Percentiles rank a stretch among this genome's conserved stretches.
Evolutionary conservation across 1,140 invertebrate species (phyloP).

Genomic region (Dendroctonus valens): DNA sequence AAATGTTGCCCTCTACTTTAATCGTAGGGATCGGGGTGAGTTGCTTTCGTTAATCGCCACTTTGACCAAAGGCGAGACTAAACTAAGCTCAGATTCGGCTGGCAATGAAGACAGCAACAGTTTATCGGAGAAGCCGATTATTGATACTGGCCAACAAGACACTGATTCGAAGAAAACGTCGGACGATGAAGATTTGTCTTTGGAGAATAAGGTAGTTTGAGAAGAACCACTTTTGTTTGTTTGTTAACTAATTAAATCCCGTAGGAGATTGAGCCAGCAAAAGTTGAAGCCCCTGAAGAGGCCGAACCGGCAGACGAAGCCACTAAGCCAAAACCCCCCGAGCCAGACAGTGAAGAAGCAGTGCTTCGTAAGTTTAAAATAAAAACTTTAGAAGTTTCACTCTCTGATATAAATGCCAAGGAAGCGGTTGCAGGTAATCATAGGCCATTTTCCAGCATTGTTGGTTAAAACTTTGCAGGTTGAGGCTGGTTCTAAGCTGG

Average conservation of each 20-base stretch:
- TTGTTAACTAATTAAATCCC: too few relatives aligned
- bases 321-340: not conserved
- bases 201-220: constrained; percentile 10
- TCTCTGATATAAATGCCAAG: too few relatives aligned
- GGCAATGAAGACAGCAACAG: constrained; percentile 69
- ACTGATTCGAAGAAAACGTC: constrained; percentile 35
- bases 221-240: not conserved
- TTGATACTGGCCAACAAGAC: constrained; percentile 54
- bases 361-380: not conserved
- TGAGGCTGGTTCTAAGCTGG: constrained; percentile 1
- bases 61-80: constrained; percentile 65
- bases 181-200: constrained; percentile 27
- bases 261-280: not conserved
- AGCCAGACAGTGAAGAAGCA: not conserved
- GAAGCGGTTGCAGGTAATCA: too few relatives aligned
- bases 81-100: constrained; percentile 55
- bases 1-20: constrained; percentile 1
- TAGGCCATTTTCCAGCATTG: too few relatives aligned
- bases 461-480: not conserved
- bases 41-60: constrained; percentile 71
- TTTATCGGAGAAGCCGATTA: constrained; percentile 54
- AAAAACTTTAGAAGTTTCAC: not conserved
- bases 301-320: not conserved
- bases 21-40: constrained; percentile 67
- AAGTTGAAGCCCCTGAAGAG: not conserved